Evolutionary conservation across 2,113 vertebrate genomes (phyloP).

Genomic region (Callionymus lyra): DNA sequence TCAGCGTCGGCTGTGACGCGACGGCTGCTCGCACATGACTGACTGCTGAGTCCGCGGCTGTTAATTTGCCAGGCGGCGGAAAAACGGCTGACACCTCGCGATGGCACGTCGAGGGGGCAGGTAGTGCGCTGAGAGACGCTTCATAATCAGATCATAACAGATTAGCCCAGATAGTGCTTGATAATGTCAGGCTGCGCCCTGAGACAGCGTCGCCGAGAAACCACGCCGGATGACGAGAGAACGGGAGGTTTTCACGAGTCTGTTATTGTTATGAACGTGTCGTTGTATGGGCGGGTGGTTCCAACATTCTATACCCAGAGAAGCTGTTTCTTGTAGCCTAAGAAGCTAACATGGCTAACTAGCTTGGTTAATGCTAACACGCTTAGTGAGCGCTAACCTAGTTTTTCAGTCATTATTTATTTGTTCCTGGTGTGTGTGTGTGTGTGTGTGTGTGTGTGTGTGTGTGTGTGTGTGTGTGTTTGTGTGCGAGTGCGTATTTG

Average conservation of each 20-base stretch:
- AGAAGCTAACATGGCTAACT: too few species aligned
- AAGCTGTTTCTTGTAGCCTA: too few species aligned
- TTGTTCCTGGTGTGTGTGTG: conserved; percentile 37
- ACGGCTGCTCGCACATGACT: conserved; percentile 67
- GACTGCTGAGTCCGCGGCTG: conserved; percentile 70
- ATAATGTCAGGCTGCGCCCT: conserved; percentile 68
- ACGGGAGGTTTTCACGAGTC: too few species aligned
- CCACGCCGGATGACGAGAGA: too few species aligned
- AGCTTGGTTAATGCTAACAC: conserved; percentile 41
- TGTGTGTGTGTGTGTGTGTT: conserved; percentile 9
- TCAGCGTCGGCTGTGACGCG: conserved; percentile 37
- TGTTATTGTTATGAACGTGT: too few species aligned
- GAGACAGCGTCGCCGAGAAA: conserved; percentile 60
- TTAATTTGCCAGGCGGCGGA: conserved; percentile 78
- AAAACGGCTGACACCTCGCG: conserved; percentile 77
- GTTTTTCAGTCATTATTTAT: conserved; percentile 59
- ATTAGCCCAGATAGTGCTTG: conserved; percentile 68
- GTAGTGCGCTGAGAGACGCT: conserved; percentile 53
- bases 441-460: conserved; percentile 19
- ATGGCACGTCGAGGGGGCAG: conserved; percentile 55
- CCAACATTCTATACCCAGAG: too few species aligned
- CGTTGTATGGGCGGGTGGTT: too few species aligned
- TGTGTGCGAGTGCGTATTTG: conserved; percentile 21
- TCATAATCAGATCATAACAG: conserved; percentile 74
- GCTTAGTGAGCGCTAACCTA: conserved; percentile 43